Evolutionary conservation across 1,140 invertebrate genomes (phyloP).

Genomic region (Pteromalus puparum): DNA sequence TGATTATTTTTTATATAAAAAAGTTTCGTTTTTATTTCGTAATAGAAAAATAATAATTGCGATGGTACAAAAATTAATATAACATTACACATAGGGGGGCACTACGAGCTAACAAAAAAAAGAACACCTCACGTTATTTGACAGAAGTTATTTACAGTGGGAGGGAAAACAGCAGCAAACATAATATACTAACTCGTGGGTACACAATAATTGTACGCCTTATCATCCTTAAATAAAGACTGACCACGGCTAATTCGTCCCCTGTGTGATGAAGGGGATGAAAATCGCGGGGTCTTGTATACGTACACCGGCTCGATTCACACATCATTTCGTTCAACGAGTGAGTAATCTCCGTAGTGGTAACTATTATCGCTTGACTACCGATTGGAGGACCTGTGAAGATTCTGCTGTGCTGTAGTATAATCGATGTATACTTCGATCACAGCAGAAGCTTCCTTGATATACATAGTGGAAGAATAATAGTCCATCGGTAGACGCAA

Average conservation of each 20-base stretch:
- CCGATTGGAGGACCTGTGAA: not conserved
- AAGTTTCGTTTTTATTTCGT: slow-evolving; percentile 44
- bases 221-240: too few species aligned
- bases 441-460: not conserved
- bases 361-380: not conserved
- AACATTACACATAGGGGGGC: not conserved
- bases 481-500: not conserved
- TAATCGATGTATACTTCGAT: not conserved
- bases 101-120: slow-evolving; percentile 40
- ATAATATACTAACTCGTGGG: not conserved
- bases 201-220: not conserved
- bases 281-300: not conserved
- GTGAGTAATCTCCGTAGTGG: not conserved
- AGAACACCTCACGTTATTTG: slow-evolving; percentile 29
- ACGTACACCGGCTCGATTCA: not conserved
- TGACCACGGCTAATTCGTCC: not conserved
- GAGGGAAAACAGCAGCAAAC: not conserved
- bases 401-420: not conserved
- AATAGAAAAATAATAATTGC: slow-evolving; percentile 45
- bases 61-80: slow-evolving; percentile 50
- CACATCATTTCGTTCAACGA: not conserved
- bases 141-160: slow-evolving; percentile 51
- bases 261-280: not conserved
- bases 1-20: slow-evolving; percentile 42
- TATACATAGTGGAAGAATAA: not conserved